Evolutionary conservation across 2,113 vertebrate species (phyloP), one percentile per base, ranked within the genome.

Genomic region (Ochotona princeps): DNA sequence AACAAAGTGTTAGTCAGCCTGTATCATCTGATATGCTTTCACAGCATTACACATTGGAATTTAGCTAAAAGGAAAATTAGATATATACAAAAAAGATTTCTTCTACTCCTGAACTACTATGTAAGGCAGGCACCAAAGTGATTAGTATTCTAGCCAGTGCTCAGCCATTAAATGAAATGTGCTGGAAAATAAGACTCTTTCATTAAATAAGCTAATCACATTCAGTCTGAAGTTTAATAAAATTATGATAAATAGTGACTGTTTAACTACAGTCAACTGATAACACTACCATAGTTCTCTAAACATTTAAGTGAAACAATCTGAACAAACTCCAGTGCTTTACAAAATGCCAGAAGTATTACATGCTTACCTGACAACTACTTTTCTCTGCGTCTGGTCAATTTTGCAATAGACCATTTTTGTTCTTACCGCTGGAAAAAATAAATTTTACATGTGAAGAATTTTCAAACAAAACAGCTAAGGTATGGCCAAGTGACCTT

Each of bases 381-480:
- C 99, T 98, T 99, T 99, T 94, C 98, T 98, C 98, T 99, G 99
- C 54, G 99, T 99, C 97, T 99, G 99, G 98, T 99, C 99, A 92
- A 99, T 99, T 98, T 99, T 99, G 98, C 99, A 99, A 97, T 99
- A 99, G 26, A 99, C 99, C 99, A 99, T 99, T 98, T 99, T 99
- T 96, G 99, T 99, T 97, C 99, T 99, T 92, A 99, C 99, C 89
- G 99, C 99, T 99, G 94, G 91, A 98, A 98, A 57, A 90, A 86
- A 95, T 80, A 89, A 61, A n/a, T 94, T 94, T 86, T 14, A 91
- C 94, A 89, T 20, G 26, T 93, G 81, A 35, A 94, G 70, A 63
- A 51, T 91, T 80, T 90, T 90, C 65, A 96, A 83, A 51, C n/a
- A 92, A 94, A 5, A 65, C 2, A 47, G 47, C 74, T 87, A 57